These are phyloP conservation scores for Drosophila pegasa DNA, from an alignment of 2,888 invertebrate species.

Conservation along the genomic window DNA sequence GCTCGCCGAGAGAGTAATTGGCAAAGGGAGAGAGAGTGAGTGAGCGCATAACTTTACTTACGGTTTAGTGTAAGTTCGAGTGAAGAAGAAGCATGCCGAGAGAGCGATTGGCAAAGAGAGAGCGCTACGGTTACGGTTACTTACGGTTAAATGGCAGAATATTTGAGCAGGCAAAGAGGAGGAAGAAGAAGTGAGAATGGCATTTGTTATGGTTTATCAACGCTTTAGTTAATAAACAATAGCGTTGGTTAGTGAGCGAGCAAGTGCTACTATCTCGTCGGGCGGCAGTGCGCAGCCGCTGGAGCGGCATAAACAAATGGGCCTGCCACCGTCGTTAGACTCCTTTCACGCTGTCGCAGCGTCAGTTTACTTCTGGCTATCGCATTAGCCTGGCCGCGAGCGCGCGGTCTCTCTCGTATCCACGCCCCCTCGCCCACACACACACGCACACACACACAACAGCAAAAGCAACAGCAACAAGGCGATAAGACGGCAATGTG, in stretches of 20 bases:
- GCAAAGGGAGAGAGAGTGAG: background rate
- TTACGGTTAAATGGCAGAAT: background rate
- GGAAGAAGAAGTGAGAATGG: background rate
- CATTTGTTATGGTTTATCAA: constrained; percentile 8
- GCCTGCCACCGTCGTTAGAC: constrained; percentile 58
- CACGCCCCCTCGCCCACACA: background rate
- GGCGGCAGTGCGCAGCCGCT: constrained; percentile 56
- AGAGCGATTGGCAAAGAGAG: background rate
- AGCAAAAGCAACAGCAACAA: constrained; percentile 5
- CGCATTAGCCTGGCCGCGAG: constrained; percentile 56
- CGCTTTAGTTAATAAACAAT: constrained; percentile 15
- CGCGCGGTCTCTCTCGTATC: constrained; percentile 46
- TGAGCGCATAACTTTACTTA: background rate
- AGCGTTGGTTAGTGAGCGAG: background rate
- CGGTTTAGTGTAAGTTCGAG: background rate
- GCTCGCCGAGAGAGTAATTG: background rate
- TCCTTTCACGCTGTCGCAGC: constrained; percentile 38
- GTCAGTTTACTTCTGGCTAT: constrained; percentile 70
- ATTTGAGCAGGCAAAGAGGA: constrained; percentile 2
- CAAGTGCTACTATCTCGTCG: constrained; percentile 12
- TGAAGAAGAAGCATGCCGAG: background rate
- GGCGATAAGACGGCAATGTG: constrained; percentile 65
- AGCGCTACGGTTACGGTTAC: background rate
- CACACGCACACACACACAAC: background rate
- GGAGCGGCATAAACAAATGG: constrained; percentile 74